A percentile compares a stretch with the other conserved stretches of the same genome.
Evolutionary conservation across 2,797 vertebrate species (phyloP).

Genomic region (Etheostoma perlongum): DNA sequence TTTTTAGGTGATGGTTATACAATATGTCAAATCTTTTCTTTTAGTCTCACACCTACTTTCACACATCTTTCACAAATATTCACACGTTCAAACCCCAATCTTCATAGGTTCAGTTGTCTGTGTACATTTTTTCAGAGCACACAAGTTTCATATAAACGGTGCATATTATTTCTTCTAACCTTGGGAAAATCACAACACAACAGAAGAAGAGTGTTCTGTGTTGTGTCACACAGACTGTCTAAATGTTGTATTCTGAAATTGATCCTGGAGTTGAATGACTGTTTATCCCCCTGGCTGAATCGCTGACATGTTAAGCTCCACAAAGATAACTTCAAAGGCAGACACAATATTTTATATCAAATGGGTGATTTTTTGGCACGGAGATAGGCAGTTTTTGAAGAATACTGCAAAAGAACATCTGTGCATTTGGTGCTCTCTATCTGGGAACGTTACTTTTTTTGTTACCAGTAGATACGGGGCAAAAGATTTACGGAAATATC

Average conservation of each 20-base stretch:
- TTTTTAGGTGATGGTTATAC: background rate
- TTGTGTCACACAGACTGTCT: conserved; percentile 1
- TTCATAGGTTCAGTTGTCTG: background rate
- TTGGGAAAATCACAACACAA: conserved; percentile 3
- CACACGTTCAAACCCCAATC: background rate
- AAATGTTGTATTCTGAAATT: conserved; percentile 26
- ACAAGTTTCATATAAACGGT: background rate
- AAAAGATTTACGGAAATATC: background rate
- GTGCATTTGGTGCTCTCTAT: background rate
- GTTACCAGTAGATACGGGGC: background rate
- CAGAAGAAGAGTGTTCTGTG: conserved; percentile 15
- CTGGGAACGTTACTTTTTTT: background rate
- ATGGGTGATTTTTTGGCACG: conserved; percentile 22
- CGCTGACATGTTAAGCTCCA: conserved; percentile 36
- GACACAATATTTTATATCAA: conserved; percentile 29
- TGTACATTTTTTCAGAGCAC: background rate
- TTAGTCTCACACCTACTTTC: background rate
- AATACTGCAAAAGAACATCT: background rate
- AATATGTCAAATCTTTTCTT: background rate
- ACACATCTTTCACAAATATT: conserved; percentile 4
- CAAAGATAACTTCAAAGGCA: conserved; percentile 49
- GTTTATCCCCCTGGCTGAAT: conserved; percentile 53
- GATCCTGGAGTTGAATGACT: conserved; percentile 40
- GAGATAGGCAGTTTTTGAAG: conserved; percentile 11
- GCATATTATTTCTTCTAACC: conserved; percentile 28